A percentile compares a stretch with the other conserved stretches of the same genome.
phyloP scores from a whole-genome alignment of 2,113 vertebrate genomes.

The Nesoenas mayeri region DNA sequence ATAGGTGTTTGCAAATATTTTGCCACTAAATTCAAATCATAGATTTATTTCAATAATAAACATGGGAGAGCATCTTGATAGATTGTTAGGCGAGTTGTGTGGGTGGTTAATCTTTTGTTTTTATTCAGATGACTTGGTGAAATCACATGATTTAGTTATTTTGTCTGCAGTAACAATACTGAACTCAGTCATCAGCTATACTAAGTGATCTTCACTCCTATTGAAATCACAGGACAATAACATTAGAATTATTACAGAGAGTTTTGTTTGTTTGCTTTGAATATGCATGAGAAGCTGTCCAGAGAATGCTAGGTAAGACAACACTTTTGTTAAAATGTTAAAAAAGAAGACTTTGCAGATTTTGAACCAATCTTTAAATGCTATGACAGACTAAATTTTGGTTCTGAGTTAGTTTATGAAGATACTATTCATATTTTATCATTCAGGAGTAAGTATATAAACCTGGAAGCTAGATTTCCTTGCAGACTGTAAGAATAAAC shows the following conservation, averaged over 20 bases:
- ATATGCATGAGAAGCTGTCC: conserved; percentile 73
- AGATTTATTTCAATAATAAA: conserved; percentile 35
- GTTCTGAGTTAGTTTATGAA: not conserved
- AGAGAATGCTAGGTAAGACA: conserved; percentile 30
- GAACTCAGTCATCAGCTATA: not conserved
- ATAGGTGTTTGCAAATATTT: conserved; percentile 50
- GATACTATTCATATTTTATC: not conserved
- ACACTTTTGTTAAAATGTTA: not conserved
- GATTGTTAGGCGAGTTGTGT: not conserved
- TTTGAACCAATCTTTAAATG: not conserved
- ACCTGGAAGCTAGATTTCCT: not conserved
- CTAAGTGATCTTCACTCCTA: not conserved
- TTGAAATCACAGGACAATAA: conserved; percentile 37
- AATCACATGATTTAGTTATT: not conserved
- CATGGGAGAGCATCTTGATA: not conserved
- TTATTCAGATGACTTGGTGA: not conserved
- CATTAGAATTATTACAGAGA: conserved; percentile 3
- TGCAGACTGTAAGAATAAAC: not conserved
- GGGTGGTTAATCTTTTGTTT: not conserved
- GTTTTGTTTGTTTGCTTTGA: conserved; percentile 36
- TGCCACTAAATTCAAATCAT: conserved; percentile 16
- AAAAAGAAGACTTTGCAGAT: not conserved
- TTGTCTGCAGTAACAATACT: conserved; percentile 29
- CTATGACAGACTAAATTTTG: not conserved
- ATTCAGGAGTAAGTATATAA: not conserved